phyloP scores from a whole-genome alignment of 2,113 vertebrate genomes.

The Sylvia atricapilla region DNA sequence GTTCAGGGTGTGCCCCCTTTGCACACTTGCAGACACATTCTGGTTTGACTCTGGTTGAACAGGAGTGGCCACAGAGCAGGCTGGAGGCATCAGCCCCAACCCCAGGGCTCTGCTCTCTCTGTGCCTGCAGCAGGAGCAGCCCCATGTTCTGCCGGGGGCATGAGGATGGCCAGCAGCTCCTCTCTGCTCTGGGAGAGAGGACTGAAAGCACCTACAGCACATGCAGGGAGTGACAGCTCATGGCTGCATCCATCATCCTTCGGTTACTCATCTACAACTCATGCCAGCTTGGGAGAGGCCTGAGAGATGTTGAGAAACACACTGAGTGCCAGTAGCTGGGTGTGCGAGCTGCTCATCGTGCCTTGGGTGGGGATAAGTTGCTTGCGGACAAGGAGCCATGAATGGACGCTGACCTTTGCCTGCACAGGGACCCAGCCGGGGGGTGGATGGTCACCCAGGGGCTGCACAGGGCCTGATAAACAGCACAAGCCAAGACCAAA shows the following conservation, averaged over 20 bases:
- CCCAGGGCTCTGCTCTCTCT: neutral
- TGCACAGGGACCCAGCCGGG: accelerated
- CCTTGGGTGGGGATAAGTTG: neutral
- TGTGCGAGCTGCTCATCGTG: neutral
- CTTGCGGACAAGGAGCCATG: neutral
- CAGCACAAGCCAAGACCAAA: neutral
- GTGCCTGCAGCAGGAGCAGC: neutral
- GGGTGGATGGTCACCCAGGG: accelerated
- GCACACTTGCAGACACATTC: neutral
- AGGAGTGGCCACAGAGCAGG: neutral
- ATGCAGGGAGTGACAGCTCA: accelerated
- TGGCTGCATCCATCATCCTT: neutral
- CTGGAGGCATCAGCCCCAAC: neutral
- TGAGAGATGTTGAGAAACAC: too few relatives aligned
- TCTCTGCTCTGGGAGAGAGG: accelerated
- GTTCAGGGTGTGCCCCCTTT: neutral
- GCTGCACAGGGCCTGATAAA: neutral
- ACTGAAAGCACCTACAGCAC: neutral
- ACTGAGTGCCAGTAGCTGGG: neutral
- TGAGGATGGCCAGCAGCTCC: neutral
- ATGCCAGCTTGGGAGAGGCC: accelerated
- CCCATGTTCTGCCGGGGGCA: accelerated
- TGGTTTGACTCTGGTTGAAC: neutral
- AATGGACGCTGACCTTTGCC: accelerated
- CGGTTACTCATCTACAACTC: neutral